Evolutionary conservation across 2,888 invertebrate genomes (phyloP).

Genomic region (Torymus texanus): DNA sequence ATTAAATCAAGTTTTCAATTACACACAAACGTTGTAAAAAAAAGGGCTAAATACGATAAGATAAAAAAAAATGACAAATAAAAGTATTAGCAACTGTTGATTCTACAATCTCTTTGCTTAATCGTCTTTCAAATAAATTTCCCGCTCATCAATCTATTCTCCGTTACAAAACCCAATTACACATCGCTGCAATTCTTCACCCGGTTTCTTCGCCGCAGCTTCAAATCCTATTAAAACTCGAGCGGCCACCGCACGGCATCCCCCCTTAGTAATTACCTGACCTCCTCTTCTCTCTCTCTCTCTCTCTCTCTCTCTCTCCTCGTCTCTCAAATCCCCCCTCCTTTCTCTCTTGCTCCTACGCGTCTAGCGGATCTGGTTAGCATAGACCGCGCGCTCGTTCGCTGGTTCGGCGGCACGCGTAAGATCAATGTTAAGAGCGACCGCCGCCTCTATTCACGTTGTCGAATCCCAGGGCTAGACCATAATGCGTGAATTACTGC

Average conservation of each 20-base stretch:
- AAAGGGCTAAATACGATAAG: no score
- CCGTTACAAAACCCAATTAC: no score
- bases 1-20: no score
- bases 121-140: background rate
- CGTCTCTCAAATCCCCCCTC: background rate
- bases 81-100: no score
- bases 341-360: no score
- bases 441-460: constrained; percentile 26
- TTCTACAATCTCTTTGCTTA: no score
- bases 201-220: no score
- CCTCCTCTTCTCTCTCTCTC: no score
- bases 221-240: background rate
- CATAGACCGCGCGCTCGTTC: constrained; percentile 1
- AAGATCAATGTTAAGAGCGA: constrained; percentile 60
- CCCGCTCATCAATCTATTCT: background rate
- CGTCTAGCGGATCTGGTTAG: constrained; percentile 63
- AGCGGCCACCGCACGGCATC: constrained; percentile 21
- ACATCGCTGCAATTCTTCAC: no score
- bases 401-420: constrained; percentile 48
- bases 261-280: constrained; percentile 4
- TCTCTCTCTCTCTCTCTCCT: no score
- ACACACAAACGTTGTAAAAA: no score
- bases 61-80: no score
- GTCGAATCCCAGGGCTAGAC: constrained; percentile 50
- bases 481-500: constrained; percentile 62